Conservation (phyloP, 2,113 vertebrate species). For the Mesitornis unicolor region DNA sequence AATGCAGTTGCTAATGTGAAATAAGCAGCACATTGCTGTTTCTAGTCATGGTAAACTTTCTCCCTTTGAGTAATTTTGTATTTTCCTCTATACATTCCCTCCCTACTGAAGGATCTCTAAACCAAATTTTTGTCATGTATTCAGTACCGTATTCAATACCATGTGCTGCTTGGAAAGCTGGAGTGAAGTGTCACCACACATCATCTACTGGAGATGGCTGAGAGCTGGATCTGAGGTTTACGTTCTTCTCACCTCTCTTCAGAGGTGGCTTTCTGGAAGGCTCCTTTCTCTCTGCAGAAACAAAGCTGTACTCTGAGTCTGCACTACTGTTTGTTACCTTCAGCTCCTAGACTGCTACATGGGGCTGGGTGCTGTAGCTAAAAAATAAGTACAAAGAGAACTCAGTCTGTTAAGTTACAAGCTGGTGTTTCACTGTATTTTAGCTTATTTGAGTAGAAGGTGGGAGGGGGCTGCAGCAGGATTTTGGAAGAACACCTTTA, state of each 20-base stretch:
- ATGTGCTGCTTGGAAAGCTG: neutral
- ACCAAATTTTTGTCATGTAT: neutral
- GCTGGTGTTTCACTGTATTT: neutral
- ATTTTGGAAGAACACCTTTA: neutral
- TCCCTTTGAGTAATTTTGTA: neutral
- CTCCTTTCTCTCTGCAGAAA: fast-evolving
- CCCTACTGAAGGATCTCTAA: neutral
- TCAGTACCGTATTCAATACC: fast-evolving
- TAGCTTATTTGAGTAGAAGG: neutral
- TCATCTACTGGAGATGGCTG: fast-evolving
- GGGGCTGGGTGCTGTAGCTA: neutral
- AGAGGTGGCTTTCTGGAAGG: neutral
- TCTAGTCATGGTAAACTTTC: neutral
- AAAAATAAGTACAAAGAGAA: neutral
- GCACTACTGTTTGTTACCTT: too few relatives aligned
- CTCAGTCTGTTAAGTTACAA: fast-evolving
- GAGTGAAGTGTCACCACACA: fast-evolving
- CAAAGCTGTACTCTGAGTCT: fast-evolving
- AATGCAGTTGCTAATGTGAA: neutral
- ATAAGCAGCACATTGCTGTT: neutral
- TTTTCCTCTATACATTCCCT: neutral
- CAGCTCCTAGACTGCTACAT: fast-evolving
- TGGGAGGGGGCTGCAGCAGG: fast-evolving
- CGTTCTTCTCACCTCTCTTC: neutral
- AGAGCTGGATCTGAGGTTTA: neutral